Evolutionary conservation across 2,888 invertebrate species (phyloP).

Genomic region (Nomada ruficornis): DNA sequence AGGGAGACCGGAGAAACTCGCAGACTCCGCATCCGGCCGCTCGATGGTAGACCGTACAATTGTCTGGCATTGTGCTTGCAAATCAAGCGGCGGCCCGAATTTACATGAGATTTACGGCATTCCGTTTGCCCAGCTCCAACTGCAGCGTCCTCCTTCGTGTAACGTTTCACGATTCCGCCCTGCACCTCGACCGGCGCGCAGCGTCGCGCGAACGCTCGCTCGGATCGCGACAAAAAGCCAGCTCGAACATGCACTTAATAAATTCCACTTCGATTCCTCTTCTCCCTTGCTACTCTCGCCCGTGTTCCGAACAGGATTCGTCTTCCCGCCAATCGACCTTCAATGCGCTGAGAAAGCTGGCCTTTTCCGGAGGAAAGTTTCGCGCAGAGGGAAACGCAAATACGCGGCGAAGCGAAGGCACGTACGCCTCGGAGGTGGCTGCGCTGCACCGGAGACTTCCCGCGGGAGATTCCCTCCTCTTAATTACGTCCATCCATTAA

Average conservation of each 20-base stretch:
- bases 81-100: slow-evolving; percentile 81
- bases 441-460: slow-evolving; percentile 32
- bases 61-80: slow-evolving; percentile 83
- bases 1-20: slow-evolving; percentile 62
- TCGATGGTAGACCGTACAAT: slow-evolving; percentile 78
- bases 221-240: slow-evolving; percentile 34
- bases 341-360: not conserved
- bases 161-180: slow-evolving; percentile 44
- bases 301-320: not conserved
- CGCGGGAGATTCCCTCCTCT: slow-evolving; percentile 51
- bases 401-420: slow-evolving; percentile 21
- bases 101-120: slow-evolving; percentile 84
- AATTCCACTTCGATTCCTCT: slow-evolving; percentile 29
- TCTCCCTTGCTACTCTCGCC: not conserved
- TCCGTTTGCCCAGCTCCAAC: slow-evolving; percentile 74
- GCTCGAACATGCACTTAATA: slow-evolving; percentile 16
- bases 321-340: slow-evolving; percentile 11
- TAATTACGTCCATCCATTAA: slow-evolving; percentile 74
- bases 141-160: slow-evolving; percentile 53
- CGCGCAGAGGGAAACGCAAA: slow-evolving; percentile 7
- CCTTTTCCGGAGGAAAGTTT: slow-evolving; percentile 7
- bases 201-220: slow-evolving; percentile 19
- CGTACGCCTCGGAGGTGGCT: slow-evolving; percentile 29
- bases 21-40: slow-evolving; percentile 72
- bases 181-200: slow-evolving; percentile 26